Percentiles rank a stretch among this genome's conserved stretches.
phyloP scores from a whole-genome alignment of 2,797 vertebrate genomes.

The Helicolenus hilgendorfi region DNA sequence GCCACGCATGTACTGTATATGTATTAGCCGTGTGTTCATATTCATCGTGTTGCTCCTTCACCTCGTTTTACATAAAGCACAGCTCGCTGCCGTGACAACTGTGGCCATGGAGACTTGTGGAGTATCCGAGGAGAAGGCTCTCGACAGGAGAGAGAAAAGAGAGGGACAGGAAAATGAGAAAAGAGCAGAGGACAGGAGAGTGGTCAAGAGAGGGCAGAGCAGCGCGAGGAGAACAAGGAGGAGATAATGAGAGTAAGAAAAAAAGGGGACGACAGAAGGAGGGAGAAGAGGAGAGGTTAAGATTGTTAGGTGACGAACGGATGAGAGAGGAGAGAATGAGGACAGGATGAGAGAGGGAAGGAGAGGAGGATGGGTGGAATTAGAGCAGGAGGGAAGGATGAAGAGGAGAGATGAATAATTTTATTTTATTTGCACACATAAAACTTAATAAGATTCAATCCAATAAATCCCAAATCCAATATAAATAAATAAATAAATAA shows the following conservation, averaged over 20 bases:
- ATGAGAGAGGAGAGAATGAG: conserved; percentile 2
- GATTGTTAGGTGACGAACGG: not conserved
- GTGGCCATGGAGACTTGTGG: conserved; percentile 84
- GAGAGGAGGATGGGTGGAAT: not conserved
- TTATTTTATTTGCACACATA: not conserved
- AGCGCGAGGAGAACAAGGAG: not conserved
- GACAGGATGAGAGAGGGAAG: not conserved
- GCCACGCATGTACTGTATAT: not conserved
- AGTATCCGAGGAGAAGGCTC: conserved; percentile 56
- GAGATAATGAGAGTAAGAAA: conserved; percentile 10
- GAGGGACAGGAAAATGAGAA: conserved; percentile 17
- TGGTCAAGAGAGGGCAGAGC: conserved; percentile 12
- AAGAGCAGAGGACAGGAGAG: conserved; percentile 1
- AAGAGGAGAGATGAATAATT: not conserved
- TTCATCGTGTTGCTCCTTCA: conserved; percentile 64
- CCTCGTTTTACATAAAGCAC: conserved; percentile 71
- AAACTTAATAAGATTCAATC: no score
- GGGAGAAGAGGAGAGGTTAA: conserved; percentile 1
- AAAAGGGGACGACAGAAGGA: not conserved
- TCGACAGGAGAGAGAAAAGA: conserved; percentile 33
- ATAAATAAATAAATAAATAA: no score
- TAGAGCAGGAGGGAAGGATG: not conserved
- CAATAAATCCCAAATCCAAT: no score
- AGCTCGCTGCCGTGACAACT: conserved; percentile 84
- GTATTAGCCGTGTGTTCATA: conserved; percentile 34